Base-by-base conservation (phyloP, 2,113 vertebrate genomes). In the Rhineura floridana region DNA sequence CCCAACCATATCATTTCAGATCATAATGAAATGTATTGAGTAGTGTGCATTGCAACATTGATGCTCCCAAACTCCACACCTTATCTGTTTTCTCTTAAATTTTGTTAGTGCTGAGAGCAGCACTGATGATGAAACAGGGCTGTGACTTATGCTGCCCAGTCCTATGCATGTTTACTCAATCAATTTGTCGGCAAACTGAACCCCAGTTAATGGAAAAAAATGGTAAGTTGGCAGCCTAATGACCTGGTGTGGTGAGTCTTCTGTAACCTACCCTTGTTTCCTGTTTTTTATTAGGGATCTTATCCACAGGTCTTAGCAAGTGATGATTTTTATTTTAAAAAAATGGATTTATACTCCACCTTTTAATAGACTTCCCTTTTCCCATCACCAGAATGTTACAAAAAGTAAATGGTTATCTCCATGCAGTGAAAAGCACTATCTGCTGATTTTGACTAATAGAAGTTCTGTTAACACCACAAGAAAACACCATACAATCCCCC, bases 1-100 rank as follows among this genome's bases (percentile, higher is more conserved):
- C 84, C 95, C 70, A 78, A 79, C 90, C 84, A 89, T 95, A 90
- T 83, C 87, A 93, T 83, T 91, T 93, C 91, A 91, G 93, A 87
- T 91, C 81, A 94, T 87, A 91, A 89, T 94, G 92, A 92, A 86
- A 55, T 91, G 93, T 91, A 0, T 30, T 67, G 28, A 67, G 65
- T 67, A 30, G 65, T n/a, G n/a, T n/a, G n/a, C n/a, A n/a, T n/a
- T n/a, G 5, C 3, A 85, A 6, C 69, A 67, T 28, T 84, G 77
- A 81, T 84, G 59, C 10, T 65, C 28, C 84, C 88, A 85, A 48
- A 28, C 21, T n/a, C 55, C n/a, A 44, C 3, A 84, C 23, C 17
- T 30, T 11, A 70, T 28, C 36, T 79, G 7, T 79, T 67, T 46
- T 44, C 10, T 55, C 12, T 59, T 15, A 59, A 12, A 10, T 8